phyloP scores from a whole-genome alignment of 2,888 invertebrate genomes.

The Sepiola atlantica region DNA sequence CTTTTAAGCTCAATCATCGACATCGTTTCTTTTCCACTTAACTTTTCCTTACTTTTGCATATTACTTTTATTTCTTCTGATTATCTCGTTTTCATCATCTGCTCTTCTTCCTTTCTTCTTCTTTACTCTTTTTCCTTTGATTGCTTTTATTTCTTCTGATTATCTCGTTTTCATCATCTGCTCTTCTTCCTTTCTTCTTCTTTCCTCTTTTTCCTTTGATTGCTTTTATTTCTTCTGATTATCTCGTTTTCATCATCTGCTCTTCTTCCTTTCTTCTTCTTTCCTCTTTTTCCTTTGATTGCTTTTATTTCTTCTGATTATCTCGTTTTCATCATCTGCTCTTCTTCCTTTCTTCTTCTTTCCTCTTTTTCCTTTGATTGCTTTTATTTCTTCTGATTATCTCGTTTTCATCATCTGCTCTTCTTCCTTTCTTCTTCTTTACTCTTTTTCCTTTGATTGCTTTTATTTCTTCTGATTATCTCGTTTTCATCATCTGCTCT shows the following conservation, averaged over 20 bases:
- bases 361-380: neutral
- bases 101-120: neutral
- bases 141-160: too few relatives aligned
- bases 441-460: too few relatives aligned
- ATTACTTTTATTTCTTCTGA: neutral
- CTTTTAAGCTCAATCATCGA: neutral
- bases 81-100: neutral
- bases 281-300: neutral
- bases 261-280: neutral
- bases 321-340: neutral
- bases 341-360: neutral
- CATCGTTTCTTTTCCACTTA: neutral
- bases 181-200: too few relatives aligned
- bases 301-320: neutral
- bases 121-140: neutral
- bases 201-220: neutral
- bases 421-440: too few relatives aligned
- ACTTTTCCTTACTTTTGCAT: neutral
- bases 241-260: neutral
- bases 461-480: too few relatives aligned
- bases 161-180: neutral
- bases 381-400: too few relatives aligned
- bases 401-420: too few relatives aligned
- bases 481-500: too few relatives aligned
- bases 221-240: neutral